A percentile compares a stretch with the other conserved stretches of the same genome.
phyloP scores from a whole-genome alignment of 2,888 invertebrate species.

The Apoda limacodes region DNA sequence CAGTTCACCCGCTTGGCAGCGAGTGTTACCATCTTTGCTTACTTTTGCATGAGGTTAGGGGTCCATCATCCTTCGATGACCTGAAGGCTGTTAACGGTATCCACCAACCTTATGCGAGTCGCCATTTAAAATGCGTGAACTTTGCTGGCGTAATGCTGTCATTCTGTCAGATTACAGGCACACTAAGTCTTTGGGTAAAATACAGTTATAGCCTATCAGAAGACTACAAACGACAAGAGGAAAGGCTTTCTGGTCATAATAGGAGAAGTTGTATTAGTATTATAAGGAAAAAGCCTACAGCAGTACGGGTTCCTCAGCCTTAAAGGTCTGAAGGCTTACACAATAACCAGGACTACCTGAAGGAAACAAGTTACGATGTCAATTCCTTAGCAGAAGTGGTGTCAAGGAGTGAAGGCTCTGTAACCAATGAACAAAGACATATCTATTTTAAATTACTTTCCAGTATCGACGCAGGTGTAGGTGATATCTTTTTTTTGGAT shows the following conservation, averaged over 20 bases:
- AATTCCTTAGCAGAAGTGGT: too few species aligned
- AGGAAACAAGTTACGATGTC: too few species aligned
- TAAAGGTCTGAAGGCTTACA: too few species aligned
- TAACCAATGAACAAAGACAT: too few species aligned
- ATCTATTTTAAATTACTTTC: too few species aligned
- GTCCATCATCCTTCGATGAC: constrained; percentile 14
- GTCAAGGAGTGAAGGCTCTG: too few species aligned
- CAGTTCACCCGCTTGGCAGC: constrained; percentile 11
- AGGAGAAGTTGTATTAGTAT: constrained; percentile 15
- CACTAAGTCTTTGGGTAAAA: constrained; percentile 21
- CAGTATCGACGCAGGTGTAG: too few species aligned
- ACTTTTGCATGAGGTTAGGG: constrained; percentile 13
- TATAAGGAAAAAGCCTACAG: constrained; percentile 12
- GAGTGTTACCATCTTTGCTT: constrained; percentile 16
- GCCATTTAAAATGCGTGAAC: constrained; percentile 16
- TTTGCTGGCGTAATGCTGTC: constrained; percentile 17
- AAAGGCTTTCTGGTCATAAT: constrained; percentile 9
- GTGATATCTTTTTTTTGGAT: too few species aligned
- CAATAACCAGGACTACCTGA: too few species aligned
- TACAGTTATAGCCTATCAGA: constrained; percentile 18
- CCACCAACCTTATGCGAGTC: constrained; percentile 13
- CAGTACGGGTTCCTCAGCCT: constrained; percentile 18
- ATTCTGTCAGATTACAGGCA: constrained; percentile 20
- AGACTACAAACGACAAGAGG: constrained; percentile 14
- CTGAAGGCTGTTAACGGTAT: constrained; percentile 15